A percentile compares a stretch with the other conserved stretches of the same genome.
Evolutionary conservation across 1,140 invertebrate species (phyloP).

Genomic region (Aleiodes sp.): DNA sequence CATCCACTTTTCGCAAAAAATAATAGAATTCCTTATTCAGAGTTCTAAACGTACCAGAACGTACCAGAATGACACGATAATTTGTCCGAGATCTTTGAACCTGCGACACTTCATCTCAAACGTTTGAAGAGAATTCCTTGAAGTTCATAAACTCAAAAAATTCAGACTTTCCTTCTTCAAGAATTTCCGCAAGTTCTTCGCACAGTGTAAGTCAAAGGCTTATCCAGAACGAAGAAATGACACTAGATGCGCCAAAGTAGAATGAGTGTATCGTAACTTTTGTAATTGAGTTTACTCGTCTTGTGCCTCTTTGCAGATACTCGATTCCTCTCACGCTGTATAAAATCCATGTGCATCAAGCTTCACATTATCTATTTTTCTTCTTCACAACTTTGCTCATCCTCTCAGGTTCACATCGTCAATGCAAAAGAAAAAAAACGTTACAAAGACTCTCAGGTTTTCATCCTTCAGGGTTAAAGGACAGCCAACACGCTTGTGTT

Average conservation of each 20-base stretch:
- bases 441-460: slow-evolving; percentile 34
- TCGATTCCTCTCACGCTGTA: slow-evolving; percentile 28
- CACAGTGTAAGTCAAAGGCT: slow-evolving; percentile 8
- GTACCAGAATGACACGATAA: too few species aligned
- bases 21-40: too few species aligned
- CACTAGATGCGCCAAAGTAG: slow-evolving; percentile 28
- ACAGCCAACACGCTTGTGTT: slow-evolving; percentile 8
- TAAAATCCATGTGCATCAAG: slow-evolving; percentile 15
- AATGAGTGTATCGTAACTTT: slow-evolving; percentile 51
- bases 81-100: too few species aligned
- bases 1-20: too few species aligned
- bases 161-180: too few species aligned
- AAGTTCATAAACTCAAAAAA: too few species aligned
- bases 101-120: too few species aligned
- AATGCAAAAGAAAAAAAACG: slow-evolving; percentile 13
- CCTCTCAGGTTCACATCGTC: not conserved
- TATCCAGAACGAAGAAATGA: slow-evolving; percentile 19
- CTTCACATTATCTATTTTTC: slow-evolving; percentile 20
- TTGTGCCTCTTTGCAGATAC: slow-evolving; percentile 37
- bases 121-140: too few species aligned
- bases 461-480: slow-evolving; percentile 16
- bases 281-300: slow-evolving; percentile 61
- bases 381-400: not conserved
- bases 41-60: too few species aligned
- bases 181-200: not conserved